Evolutionary conservation across 2,888 invertebrate genomes (phyloP).

Genomic region (Drosophila birchii): DNA sequence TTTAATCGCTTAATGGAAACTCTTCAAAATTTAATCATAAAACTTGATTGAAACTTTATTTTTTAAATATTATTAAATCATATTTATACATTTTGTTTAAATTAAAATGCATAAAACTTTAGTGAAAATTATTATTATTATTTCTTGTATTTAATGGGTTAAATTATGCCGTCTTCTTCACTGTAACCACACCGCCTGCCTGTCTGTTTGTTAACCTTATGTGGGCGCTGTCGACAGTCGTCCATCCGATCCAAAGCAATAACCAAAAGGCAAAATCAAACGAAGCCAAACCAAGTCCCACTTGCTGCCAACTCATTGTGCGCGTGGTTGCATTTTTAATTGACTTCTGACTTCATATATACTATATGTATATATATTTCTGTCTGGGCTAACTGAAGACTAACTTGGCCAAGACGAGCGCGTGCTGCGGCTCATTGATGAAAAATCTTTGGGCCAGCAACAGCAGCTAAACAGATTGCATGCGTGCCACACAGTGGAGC

Average conservation of each 20-base stretch:
- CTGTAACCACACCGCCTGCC: slow-evolving; percentile 13
- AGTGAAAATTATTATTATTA: not conserved
- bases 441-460: slow-evolving; percentile 51
- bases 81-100: too few relatives aligned
- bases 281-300: slow-evolving; percentile 41
- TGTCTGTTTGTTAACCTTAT: slow-evolving; percentile 57
- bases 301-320: slow-evolving; percentile 63
- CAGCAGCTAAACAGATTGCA: slow-evolving; percentile 37
- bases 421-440: slow-evolving; percentile 75
- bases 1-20: too few relatives aligned
- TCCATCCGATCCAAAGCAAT: slow-evolving; percentile 17
- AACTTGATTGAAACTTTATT: too few relatives aligned
- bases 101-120: not conserved
- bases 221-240: slow-evolving; percentile 57
- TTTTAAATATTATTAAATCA: too few relatives aligned
- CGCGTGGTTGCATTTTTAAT: slow-evolving; percentile 80
- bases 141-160: slow-evolving; percentile 46
- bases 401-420: slow-evolving; percentile 48
- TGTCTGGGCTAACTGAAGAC: slow-evolving; percentile 13
- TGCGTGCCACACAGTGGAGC: slow-evolving; percentile 60
- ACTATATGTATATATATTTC: not conserved
- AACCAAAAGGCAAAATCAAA: slow-evolving; percentile 28
- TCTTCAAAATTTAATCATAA: too few relatives aligned
- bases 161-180: slow-evolving; percentile 57
- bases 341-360: slow-evolving; percentile 51